Conservation (phyloP, 92 coral and sea anemone genomes). For the Umimayanthus kanabou region DNA sequence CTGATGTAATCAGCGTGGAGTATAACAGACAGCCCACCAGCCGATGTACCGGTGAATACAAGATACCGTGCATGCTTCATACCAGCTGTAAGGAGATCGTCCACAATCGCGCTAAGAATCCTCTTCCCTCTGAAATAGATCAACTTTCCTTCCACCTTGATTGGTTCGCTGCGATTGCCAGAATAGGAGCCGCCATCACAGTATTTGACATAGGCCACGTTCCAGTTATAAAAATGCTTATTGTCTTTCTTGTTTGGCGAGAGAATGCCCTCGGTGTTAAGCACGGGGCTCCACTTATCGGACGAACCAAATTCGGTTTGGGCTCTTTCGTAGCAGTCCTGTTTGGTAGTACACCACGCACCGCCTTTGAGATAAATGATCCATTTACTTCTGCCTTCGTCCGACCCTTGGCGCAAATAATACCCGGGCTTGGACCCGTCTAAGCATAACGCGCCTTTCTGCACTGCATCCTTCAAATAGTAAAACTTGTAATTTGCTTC, state of each 20-base stretch:
- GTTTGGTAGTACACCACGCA: constrained; percentile 53
- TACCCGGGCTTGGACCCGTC: constrained; percentile 93
- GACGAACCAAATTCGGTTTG: constrained; percentile 39
- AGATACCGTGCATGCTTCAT: constrained; percentile 63
- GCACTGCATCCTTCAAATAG: constrained; percentile 57
- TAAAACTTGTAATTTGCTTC: constrained; percentile 47
- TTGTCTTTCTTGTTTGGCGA: constrained; percentile 34
- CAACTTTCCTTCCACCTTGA: constrained; percentile 38
- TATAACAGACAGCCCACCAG: constrained; percentile 90
- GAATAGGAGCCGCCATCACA: constrained; percentile 62
- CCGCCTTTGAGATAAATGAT: constrained; percentile 49
- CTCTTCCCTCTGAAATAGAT: constrained; percentile 53
- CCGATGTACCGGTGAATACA: constrained; percentile 91
- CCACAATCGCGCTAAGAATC: constrained; percentile 39
- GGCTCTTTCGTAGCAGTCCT: constrained; percentile 47
- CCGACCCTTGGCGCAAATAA: constrained; percentile 64
- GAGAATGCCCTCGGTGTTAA: constrained; percentile 29
- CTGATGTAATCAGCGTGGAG: constrained; percentile 85
- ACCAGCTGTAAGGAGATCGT: constrained; percentile 45
- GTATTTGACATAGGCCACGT: constrained; percentile 45
- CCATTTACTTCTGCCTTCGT: constrained; percentile 40
- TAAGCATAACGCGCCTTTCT: constrained; percentile 83
- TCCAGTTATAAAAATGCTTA: constrained; percentile 50
- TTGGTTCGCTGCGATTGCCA: constrained; percentile 51
- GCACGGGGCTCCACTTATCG: constrained; percentile 15